Evolutionary conservation across 2,797 vertebrate species (phyloP), one percentile per base, ranked within the genome.

Genomic region (Muscicapa comitata): DNA sequence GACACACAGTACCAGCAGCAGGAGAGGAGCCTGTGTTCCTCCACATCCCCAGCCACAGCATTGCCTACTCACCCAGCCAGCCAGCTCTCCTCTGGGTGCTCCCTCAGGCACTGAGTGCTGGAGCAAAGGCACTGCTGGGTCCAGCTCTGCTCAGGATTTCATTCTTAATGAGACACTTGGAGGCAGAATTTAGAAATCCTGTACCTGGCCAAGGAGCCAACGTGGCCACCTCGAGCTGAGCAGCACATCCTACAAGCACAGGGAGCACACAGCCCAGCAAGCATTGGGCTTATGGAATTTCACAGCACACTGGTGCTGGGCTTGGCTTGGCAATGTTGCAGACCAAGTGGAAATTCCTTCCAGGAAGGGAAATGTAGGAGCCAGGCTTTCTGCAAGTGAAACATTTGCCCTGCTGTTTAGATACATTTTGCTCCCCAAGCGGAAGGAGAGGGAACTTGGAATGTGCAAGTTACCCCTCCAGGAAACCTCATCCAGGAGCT

Each of bases 41-140:
- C 48, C 4, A 9, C 33, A 38, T 12, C 50, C n/a, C 38, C 18
- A 75, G 18, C 21, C 14, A 6, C 48, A 26, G 59, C 63, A 37
- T 7, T 33, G 6, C 2, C 0, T 4, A 0, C 37, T 37, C 17
- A 4, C 1, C 0, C 58, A 8, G 26, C 45, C 16, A 4, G 1
- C 0, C 58, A 7, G 23, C 54, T n/a, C 70, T 45, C 26, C 71
- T 78, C 28, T 11, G 26, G 38, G 3, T 9, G 13, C 71, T 37
- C 8, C 47, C 40, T 14, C 43, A 42, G 54, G 28, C 20, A 14
- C 66, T 3, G 0, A 48, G 31, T 8, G 40, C 58, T 57, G 24
- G 5, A 76, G 43, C 65, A 73, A 38, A 66, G 65, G 12, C 72
- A 3, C 12, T 14, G 12, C 72, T 53, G 40, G 33, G 29, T 5